These are phyloP conservation scores for Zaprionus inermis DNA, from an alignment of 1,140 invertebrate genomes.

Conservation along the genomic window DNA sequence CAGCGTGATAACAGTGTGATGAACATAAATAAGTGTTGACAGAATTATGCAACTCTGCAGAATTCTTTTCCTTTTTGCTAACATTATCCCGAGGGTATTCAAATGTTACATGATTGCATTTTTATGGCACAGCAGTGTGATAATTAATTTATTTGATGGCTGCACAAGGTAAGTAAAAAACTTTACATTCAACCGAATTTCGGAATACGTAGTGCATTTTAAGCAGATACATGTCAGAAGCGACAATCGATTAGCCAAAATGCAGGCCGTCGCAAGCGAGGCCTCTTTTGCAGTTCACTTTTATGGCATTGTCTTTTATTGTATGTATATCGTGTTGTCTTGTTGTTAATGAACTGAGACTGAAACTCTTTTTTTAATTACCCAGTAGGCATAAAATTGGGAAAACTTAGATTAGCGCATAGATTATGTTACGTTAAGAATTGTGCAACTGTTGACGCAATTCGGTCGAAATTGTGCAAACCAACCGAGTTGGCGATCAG, in stretches of 20 bases:
- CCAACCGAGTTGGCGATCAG: neutral
- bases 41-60: neutral
- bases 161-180: slow-evolving; percentile 28
- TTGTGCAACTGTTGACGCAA: slow-evolving; percentile 15
- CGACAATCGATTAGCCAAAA: slow-evolving; percentile 40
- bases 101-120: neutral
- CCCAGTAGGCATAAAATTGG: neutral
- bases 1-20: neutral
- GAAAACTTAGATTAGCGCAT: slow-evolving; percentile 15
- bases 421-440: slow-evolving; percentile 21
- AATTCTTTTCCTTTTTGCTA: neutral
- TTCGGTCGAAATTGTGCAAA: slow-evolving; percentile 7
- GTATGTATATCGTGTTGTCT: neutral
- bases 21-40: neutral
- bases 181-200: slow-evolving; percentile 17
- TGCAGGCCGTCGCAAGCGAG: slow-evolving; percentile 11
- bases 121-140: neutral
- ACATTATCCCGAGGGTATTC: slow-evolving; percentile 1
- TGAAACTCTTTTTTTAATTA: slow-evolving; percentile 16
- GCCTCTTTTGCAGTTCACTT: slow-evolving; percentile 17
- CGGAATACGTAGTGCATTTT: slow-evolving; percentile 27
- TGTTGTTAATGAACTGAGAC: slow-evolving; percentile 8
- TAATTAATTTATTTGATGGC: slow-evolving; percentile 18
- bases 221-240: slow-evolving; percentile 28
- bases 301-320: slow-evolving; percentile 26